Base-by-base conservation (phyloP, 2,113 vertebrate genomes). In the Lota lota region DNA sequence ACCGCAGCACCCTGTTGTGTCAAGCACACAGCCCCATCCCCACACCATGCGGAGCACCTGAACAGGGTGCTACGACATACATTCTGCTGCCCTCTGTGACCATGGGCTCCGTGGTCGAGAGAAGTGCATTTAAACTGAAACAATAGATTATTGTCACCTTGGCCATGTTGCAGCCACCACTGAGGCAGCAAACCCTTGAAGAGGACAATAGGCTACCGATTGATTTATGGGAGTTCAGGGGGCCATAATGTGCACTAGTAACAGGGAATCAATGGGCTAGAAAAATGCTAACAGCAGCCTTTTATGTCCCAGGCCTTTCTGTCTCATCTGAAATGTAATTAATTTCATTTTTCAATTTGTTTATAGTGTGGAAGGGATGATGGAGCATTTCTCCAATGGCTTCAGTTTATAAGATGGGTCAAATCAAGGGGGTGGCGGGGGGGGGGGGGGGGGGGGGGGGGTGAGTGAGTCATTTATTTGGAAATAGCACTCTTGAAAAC, bases 251-350 rank as follows among this genome's bases (percentile, higher is more conserved):
- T 90, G 88, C 89, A 85, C 88, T 81, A 85, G 91, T 92, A 92
- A 93, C 91, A 92, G 90, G 90, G 89, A 93, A 90, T 92, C 93
- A 93, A 93, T 93, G 92, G 91, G 82, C 87, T 92, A 92, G 92
- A 93, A 93, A 93, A 93, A 93, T 92, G 92, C 92, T 92, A 93
- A 92, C 92, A 92, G 92, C 90, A 91, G 90, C 89, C 88, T 82
- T 91, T 92, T 92, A 92, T 91, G 89, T 90, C 85, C 86, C 74
- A 78, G 83, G 85, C 88, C 84, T 91, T 88, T 91, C 88, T 91
- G 89, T 92, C 87, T 90, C 86, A 84, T 74, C 79, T 75, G 80
- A 80, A 85, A 85, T 93, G 90, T 91, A 89, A 93, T 93, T 92
- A 90, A 93, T 92, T 90, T 90, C 74, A 78, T 86, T 84, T 47